Percentiles rank a stretch among this genome's conserved stretches.
These are phyloP conservation scores for Dastarcus helophoroides DNA, from an alignment of 2,888 invertebrate genomes.

Conservation along the genomic window DNA sequence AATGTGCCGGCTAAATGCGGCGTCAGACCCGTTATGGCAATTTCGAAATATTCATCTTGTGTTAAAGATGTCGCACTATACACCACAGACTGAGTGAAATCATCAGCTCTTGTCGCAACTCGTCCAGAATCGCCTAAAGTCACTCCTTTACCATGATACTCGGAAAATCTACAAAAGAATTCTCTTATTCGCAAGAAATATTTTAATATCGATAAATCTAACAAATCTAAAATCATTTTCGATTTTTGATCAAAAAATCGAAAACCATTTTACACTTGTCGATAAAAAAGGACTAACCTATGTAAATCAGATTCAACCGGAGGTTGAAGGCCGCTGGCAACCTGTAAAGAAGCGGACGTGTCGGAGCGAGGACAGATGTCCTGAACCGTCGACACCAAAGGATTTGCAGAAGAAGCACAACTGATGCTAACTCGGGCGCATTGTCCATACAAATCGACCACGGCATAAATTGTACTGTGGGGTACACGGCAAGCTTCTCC, in stretches of 20 bases:
- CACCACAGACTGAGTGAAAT: slow-evolving; percentile 43
- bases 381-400: slow-evolving; percentile 29
- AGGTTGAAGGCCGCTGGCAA: slow-evolving; percentile 27
- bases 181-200: no score
- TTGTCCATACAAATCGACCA: slow-evolving; percentile 90
- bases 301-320: slow-evolving; percentile 32
- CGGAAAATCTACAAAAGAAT: no score
- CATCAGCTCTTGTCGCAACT: slow-evolving; percentile 49
- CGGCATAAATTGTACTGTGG: slow-evolving; percentile 75
- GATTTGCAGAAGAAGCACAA: slow-evolving; percentile 31
- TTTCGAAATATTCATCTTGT: slow-evolving; percentile 70
- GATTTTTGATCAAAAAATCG: no score
- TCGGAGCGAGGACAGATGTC: slow-evolving; percentile 31
- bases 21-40: slow-evolving; percentile 52
- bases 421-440: slow-evolving; percentile 73
- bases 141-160: slow-evolving; percentile 59
- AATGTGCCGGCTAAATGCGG: slow-evolving; percentile 61
- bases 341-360: slow-evolving; percentile 32
- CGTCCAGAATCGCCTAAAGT: slow-evolving; percentile 53
- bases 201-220: no score
- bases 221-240: no score
- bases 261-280: no score
- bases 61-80: slow-evolving; percentile 63
- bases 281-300: no score
- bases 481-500: slow-evolving; percentile 65